Evolutionary conservation across 2,888 invertebrate species (phyloP).

Genomic region (Halictus ligatus): DNA sequence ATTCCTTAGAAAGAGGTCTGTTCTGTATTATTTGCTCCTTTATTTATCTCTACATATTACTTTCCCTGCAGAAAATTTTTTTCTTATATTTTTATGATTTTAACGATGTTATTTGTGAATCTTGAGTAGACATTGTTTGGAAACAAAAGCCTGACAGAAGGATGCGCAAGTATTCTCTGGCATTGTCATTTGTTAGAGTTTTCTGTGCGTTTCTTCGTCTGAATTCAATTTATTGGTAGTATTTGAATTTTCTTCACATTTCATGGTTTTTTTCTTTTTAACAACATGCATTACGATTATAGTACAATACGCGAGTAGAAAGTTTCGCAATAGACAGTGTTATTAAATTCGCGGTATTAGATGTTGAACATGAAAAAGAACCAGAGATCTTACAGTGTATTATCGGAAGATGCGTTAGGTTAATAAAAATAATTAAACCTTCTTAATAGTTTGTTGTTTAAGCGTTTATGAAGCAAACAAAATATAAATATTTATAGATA

Average conservation of each 20-base stretch:
- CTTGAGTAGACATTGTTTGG: constrained; percentile 48
- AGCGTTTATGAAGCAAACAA: background rate
- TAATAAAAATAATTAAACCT: constrained; percentile 26
- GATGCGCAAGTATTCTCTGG: background rate
- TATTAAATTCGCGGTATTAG: background rate
- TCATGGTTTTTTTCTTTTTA: constrained; percentile 5
- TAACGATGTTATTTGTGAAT: background rate
- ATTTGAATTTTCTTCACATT: background rate
- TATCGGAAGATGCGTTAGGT: constrained; percentile 39
- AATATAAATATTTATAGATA: background rate
- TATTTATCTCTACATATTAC: background rate
- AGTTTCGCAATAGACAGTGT: background rate
- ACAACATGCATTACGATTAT: background rate
- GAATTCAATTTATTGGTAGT: background rate
- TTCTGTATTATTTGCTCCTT: background rate
- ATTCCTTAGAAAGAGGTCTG: constrained; percentile 79
- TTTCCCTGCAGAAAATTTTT: background rate
- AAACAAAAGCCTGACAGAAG: constrained; percentile 55
- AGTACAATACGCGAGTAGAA: background rate
- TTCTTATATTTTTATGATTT: background rate
- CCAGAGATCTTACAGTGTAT: constrained; percentile 26
- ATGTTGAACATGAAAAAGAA: constrained; percentile 27
- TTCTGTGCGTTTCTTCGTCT: constrained; percentile 5
- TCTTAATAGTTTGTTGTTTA: constrained; percentile 2
- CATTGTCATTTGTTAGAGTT: constrained; percentile 30